Percentiles rank a stretch among this genome's conserved stretches.
These are phyloP conservation scores for Drosophila orosa DNA, from an alignment of 1,140 invertebrate species.

Conservation along the genomic window DNA sequence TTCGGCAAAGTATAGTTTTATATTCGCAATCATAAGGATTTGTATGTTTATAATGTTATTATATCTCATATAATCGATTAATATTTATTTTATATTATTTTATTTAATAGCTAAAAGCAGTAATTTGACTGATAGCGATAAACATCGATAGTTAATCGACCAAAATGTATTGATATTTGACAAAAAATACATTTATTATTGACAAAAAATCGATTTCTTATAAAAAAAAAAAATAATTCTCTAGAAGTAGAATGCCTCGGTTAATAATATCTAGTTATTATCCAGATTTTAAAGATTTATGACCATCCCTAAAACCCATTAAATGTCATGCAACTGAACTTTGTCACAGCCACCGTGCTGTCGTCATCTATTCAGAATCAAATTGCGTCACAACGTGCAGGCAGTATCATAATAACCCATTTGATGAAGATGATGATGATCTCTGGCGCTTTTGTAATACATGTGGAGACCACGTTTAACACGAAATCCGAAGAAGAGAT, in stretches of 20 bases:
- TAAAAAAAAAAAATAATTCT: too few relatives aligned
- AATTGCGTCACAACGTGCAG: conserved; percentile 47
- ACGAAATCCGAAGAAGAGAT: conserved; percentile 22
- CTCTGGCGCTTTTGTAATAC: conserved; percentile 23
- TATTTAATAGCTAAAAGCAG: not conserved
- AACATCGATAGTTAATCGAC: not conserved
- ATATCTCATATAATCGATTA: not conserved
- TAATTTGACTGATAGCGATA: not conserved
- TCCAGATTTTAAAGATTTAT: not conserved
- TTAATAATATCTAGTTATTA: not conserved
- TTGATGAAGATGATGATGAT: conserved; percentile 46
- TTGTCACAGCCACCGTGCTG: conserved; percentile 28
- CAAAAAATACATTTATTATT: not conserved
- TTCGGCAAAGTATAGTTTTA: too few relatives aligned
- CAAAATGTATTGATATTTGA: not conserved
- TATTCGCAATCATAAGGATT: too few relatives aligned
- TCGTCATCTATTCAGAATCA: conserved; percentile 38
- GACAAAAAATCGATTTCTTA: not conserved
- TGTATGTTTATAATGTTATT: too few relatives aligned
- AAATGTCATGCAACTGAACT: conserved; percentile 18
- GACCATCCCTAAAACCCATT: conserved; percentile 20
- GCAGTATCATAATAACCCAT: conserved; percentile 18
- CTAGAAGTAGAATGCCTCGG: not conserved
- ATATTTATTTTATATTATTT: not conserved
- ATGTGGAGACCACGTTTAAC: conserved; percentile 26